Evolutionary conservation across 2,797 vertebrate species (phyloP).

Genomic region (Manis crassicaudata): DNA sequence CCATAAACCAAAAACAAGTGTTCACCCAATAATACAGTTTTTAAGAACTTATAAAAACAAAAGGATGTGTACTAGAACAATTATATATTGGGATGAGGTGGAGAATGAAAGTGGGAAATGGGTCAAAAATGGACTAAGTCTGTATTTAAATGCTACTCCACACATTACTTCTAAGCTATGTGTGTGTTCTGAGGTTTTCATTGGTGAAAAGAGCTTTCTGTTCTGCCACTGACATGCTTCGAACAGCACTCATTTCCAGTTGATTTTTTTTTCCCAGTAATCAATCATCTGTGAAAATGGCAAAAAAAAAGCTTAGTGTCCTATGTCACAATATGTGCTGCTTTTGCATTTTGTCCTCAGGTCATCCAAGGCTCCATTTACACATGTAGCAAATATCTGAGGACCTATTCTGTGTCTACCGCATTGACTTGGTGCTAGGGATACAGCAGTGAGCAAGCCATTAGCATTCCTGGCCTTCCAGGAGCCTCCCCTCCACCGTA

Average conservation of each 20-base stretch:
- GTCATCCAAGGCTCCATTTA: neutral
- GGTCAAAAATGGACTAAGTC: neutral
- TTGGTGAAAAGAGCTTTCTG: neutral
- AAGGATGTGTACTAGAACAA: neutral
- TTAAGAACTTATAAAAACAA: neutral
- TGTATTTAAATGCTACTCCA: neutral
- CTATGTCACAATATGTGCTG: fast-evolving
- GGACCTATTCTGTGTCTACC: neutral
- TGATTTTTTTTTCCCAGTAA: constrained; percentile 20
- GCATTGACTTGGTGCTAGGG: neutral
- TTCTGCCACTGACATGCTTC: neutral
- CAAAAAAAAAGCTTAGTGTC: neutral
- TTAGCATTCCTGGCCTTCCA: neutral
- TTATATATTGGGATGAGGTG: neutral
- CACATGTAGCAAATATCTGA: neutral
- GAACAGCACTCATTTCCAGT: neutral
- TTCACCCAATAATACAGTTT: neutral
- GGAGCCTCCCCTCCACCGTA: fast-evolving
- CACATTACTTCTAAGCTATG: neutral
- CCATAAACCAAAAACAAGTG: neutral
- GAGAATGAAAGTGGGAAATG: neutral
- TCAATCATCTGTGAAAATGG: neutral
- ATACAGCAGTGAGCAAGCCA: neutral
- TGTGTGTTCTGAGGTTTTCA: neutral
- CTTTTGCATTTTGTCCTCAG: neutral